Conservation (phyloP, 2,797 vertebrate genomes). For the Enteromius unitaeniatus region DNA sequence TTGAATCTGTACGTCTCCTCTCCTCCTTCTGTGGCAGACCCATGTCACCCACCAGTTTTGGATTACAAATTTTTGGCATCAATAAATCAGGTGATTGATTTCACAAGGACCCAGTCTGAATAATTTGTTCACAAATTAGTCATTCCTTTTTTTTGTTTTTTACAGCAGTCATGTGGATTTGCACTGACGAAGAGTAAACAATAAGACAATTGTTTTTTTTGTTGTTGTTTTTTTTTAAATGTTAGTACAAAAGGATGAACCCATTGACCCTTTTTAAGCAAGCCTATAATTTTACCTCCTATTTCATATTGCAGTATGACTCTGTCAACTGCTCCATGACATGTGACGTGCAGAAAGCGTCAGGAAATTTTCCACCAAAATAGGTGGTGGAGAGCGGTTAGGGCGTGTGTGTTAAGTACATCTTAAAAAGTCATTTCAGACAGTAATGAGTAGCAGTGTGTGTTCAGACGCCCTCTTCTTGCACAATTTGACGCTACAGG, state of each 20-base stretch:
- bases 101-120: background rate
- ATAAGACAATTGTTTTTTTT: background rate
- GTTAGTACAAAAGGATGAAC: background rate
- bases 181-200: background rate
- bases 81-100: background rate
- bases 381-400: background rate
- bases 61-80: background rate
- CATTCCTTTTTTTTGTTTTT: background rate
- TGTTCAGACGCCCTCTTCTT: constrained; percentile 85
- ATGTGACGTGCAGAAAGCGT: background rate
- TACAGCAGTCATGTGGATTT: background rate
- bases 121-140: background rate
- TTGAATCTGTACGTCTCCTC: too few species aligned
- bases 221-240: background rate
- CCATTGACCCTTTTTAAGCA: background rate
- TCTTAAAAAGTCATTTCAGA: constrained; percentile 30
- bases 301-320: background rate
- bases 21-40: background rate
- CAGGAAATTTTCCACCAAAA: background rate
- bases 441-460: constrained; percentile 53
- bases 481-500: constrained; percentile 82
- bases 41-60: background rate
- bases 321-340: background rate
- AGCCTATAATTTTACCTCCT: background rate
- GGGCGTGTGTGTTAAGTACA: constrained; percentile 19